Percentiles rank a stretch among this genome's conserved stretches.
These are phyloP conservation scores for Entomobrya proxima DNA, from an alignment of 2,888 invertebrate species.

Conservation along the genomic window DNA sequence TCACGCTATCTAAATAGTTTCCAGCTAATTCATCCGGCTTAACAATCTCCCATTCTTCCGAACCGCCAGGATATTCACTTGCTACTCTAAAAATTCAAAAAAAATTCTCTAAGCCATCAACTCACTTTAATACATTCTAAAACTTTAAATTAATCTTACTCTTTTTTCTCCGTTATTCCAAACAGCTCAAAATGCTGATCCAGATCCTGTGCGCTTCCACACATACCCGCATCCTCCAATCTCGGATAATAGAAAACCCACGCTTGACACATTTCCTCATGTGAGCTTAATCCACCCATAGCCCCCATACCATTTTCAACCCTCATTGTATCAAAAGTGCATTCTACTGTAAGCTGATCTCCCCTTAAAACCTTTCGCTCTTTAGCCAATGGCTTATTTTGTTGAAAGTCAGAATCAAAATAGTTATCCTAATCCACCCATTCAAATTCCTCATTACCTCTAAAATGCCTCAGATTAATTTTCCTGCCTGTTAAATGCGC, in stretches of 20 bases:
- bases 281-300: not conserved
- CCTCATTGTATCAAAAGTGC: not conserved
- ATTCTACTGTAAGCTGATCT: slow-evolving; percentile 63
- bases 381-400: slow-evolving; percentile 41
- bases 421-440: slow-evolving; percentile 57
- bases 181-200: not conserved
- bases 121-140: too few species aligned
- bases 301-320: not conserved
- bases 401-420: slow-evolving; percentile 68
- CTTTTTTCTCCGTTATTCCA: not conserved
- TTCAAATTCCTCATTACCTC: slow-evolving; percentile 60
- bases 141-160: slow-evolving; percentile 11
- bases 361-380: slow-evolving; percentile 49
- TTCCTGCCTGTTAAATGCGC: slow-evolving; percentile 82
- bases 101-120: too few species aligned
- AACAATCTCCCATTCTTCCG: not conserved
- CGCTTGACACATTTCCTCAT: slow-evolving; percentile 41
- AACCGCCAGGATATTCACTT: not conserved
- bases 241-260: slow-evolving; percentile 6
- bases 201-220: not conserved
- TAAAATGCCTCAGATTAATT: slow-evolving; percentile 65
- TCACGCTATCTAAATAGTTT: not conserved
- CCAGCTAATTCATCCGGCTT: slow-evolving; percentile 30
- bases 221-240: not conserved
- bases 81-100: too few species aligned